A percentile compares a stretch with the other conserved stretches of the same genome.
Evolutionary conservation across 2,113 vertebrate species (phyloP).

Genomic region (Alligator mississippiensis): DNA sequence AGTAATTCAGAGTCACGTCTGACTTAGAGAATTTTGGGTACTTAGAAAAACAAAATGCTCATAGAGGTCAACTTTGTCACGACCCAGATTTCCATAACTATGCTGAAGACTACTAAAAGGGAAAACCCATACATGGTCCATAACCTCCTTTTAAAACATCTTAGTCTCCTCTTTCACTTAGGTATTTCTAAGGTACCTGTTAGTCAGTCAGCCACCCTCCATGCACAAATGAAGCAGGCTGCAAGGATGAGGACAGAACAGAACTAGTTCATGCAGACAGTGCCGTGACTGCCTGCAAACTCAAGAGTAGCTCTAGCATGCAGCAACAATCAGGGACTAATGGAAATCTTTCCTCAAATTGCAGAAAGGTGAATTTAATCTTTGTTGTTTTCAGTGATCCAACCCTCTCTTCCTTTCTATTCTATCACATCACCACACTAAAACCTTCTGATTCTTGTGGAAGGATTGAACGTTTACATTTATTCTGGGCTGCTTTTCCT

Average conservation of each 20-base stretch:
- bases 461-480: constrained; percentile 70
- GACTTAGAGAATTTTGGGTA: not conserved
- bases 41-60: not conserved
- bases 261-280: not conserved
- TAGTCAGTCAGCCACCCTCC: not conserved
- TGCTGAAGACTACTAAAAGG: not conserved
- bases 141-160: not conserved
- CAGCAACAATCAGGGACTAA: not conserved
- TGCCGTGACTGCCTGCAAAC: constrained; percentile 9
- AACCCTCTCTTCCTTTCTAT: constrained; percentile 28
- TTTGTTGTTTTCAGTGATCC: constrained; percentile 36
- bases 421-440: constrained; percentile 58
- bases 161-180: not conserved
- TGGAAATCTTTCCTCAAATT: constrained; percentile 19
- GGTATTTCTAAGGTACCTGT: not conserved
- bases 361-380: constrained; percentile 5
- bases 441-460: constrained; percentile 44
- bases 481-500: constrained; percentile 65
- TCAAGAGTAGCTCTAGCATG: not conserved
- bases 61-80: not conserved
- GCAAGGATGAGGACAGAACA: not conserved
- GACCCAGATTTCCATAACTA: not conserved
- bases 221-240: not conserved
- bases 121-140: no score
- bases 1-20: not conserved